Evolutionary conservation across 2,113 vertebrate species (phyloP).

Genomic region (Epinephelus cyanopodus): DNA sequence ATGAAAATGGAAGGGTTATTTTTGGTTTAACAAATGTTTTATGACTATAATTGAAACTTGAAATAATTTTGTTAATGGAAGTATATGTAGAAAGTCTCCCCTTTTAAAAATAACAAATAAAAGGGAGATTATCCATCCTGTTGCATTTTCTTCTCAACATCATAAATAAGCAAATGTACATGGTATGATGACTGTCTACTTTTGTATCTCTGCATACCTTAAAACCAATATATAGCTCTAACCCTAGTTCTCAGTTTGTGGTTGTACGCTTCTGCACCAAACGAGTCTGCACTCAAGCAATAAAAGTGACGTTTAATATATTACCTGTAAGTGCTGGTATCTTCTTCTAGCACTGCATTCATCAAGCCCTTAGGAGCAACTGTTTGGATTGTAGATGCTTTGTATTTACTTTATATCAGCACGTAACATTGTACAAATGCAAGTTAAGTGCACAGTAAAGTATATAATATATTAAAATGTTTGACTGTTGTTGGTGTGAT

Average conservation of each 20-base stretch:
- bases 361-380: background rate
- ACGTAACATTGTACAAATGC: background rate
- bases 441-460: background rate
- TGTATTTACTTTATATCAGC: constrained; percentile 18
- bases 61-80: no score
- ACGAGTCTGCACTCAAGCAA: background rate
- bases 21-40: no score
- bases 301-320: background rate
- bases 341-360: background rate
- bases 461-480: background rate
- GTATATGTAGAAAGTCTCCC: no score
- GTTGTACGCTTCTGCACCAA: background rate
- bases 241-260: background rate
- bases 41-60: no score
- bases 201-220: no score
- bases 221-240: no score
- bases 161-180: no score
- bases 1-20: no score
- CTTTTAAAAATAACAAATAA: no score
- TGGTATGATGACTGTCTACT: no score
- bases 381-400: constrained; percentile 4
- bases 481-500: background rate
- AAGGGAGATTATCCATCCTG: no score
- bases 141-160: no score
- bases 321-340: background rate